Conservation (phyloP, 1,140 invertebrate genomes). For the Drosophila bipectinata region DNA sequence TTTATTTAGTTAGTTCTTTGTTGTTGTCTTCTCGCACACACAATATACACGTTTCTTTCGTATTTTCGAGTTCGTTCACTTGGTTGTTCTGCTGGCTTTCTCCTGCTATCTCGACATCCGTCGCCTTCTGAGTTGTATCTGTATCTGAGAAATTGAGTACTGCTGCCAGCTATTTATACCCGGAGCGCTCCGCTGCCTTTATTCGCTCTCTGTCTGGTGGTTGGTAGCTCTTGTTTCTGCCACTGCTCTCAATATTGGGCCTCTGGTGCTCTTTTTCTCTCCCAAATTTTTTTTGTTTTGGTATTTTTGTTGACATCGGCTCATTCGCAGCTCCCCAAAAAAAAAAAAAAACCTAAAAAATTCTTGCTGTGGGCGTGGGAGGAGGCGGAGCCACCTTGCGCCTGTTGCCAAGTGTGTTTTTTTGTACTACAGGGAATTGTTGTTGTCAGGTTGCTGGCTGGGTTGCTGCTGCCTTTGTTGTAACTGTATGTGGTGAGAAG, state of each 20-base stretch:
- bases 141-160: conserved; percentile 17
- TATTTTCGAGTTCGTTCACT: conserved; percentile 66
- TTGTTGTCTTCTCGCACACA: conserved; percentile 46
- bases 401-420: conserved; percentile 64
- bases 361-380: conserved; percentile 33
- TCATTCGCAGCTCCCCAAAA: conserved; percentile 71
- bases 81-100: conserved; percentile 32
- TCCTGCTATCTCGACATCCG: conserved; percentile 48
- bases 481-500: conserved; percentile 68
- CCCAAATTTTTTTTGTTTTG: conserved; percentile 70
- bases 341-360: conserved; percentile 12
- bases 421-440: conserved; percentile 5
- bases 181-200: conserved; percentile 25
- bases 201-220: conserved; percentile 18
- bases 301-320: conserved; percentile 82
- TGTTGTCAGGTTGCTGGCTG: conserved; percentile 49
- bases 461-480: conserved; percentile 47
- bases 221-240: conserved; percentile 28
- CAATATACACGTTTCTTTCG: conserved; percentile 26
- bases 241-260: conserved; percentile 17
- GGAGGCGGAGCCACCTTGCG: conserved; percentile 64
- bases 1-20: conserved; percentile 66
- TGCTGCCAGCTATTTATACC: conserved; percentile 54
- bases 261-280: conserved; percentile 11
- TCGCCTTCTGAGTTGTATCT: conserved; percentile 46